Conservation (phyloP, 37 sponge, comb jelly and placozoan genomes). For the Eunapius fragilis region DNA sequence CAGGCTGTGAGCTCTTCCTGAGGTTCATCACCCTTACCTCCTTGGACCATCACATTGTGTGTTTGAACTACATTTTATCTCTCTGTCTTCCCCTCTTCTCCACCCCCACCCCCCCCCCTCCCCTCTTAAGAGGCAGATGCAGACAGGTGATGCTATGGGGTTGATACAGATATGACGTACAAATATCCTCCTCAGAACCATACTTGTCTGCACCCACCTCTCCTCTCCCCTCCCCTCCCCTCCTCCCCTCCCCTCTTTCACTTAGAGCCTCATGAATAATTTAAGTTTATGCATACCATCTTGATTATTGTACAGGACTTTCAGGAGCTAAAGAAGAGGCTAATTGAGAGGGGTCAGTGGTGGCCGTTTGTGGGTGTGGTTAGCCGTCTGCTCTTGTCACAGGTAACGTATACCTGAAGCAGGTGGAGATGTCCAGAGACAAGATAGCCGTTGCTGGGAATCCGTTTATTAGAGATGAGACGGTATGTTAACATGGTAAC, state of each 20-base stretch:
- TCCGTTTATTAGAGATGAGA: conserved; percentile 93
- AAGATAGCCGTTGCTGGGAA: conserved; percentile 85
- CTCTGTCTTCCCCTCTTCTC: background rate
- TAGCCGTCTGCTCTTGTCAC: background rate
- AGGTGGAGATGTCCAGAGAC: conserved; percentile 72
- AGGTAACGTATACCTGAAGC: conserved; percentile 85
- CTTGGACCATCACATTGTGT: conserved; percentile 68
- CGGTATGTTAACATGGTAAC: conserved; percentile 48
- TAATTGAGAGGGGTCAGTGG: conserved; percentile 64
- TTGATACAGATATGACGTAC: too few species aligned
- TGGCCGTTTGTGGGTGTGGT: background rate
- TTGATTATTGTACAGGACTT: conserved; percentile 42
- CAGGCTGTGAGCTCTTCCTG: conserved; percentile 97
- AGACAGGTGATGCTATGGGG: background rate
- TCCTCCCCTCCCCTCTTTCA: background rate
- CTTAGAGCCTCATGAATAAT: too few species aligned
- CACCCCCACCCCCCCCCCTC: background rate
- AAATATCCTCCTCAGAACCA: background rate
- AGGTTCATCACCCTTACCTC: conserved; percentile 97
- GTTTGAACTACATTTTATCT: background rate
- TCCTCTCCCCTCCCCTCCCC: too few species aligned
- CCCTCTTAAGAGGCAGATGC: background rate
- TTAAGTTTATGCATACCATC: too few species aligned
- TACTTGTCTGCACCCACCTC: too few species aligned
- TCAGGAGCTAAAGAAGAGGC: conserved; percentile 44